Conservation (phyloP, 2,113 vertebrate genomes). For the rat (Rattus norvegicus) region GRCr8 NC_086025.1:127307001-127307500, state of each 20-base stretch:
- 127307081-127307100: not conserved
- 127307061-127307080: not conserved
- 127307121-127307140: not conserved
- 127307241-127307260: not conserved
- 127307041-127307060: not conserved
- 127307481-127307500: not conserved
- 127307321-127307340: not conserved
- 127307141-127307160: not conserved
- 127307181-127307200: not conserved
- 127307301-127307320: not conserved
- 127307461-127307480: not conserved
- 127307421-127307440: not conserved
- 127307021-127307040: not conserved
- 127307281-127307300: not conserved
- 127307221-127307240: not conserved
- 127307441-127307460: not conserved
- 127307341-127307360: not conserved
- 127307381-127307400: not conserved
- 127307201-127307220: not conserved
- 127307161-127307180: not conserved
- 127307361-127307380: not conserved
- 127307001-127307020: not conserved
- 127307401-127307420: not conserved
- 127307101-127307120: not conserved
- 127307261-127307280: not conserved